Base-by-base conservation (phyloP, 2,113 vertebrate genomes). In the Oncorhynchus keta region DNA sequence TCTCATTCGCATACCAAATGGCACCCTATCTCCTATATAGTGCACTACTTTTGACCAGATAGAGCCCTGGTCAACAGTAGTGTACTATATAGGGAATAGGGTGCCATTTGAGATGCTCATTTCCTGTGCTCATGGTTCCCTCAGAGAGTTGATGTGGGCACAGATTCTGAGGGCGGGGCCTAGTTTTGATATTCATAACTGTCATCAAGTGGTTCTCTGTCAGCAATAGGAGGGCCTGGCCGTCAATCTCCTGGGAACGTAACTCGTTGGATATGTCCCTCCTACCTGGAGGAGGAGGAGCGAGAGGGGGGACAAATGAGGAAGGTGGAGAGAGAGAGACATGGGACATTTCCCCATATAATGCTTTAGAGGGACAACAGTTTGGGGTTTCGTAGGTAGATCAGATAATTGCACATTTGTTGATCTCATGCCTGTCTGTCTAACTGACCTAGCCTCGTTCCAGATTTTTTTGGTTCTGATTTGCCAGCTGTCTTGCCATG, bases 151-250 rank as follows among this genome's bases (percentile, higher is more conserved):
- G 79, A 98, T 97, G 69, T 95, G 94, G 59, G 96, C 96, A 72
- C 96, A 97, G 77, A 98, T 95, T 90, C 98, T 98, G 70, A 98
- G 89, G 0, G 96, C 96, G 14, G 97, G 97, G 67, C 97, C 97
- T 79, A 98, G 93, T 92, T 92, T 97, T 97, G 79, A 98, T 95
- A 91, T 97, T 97, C 96, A 98, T 98, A 87, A 95, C 94, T 84
- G 92, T 96, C 96, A 98, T 95, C 64, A 98, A 94, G 88, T 98
- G 97, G 79, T 98, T 96, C 90, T 98, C 97, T 45, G 96, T 97
- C 30, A 98, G 89, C 65, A 98, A 90, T 72, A 97, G 95, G 82
- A 98, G 94, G 70, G 97, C 96, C 87, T 98, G 96, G 65, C 96
- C 96, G 64, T 98, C 96, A 65, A 98, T 98, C 85, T 98, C 97